Base-by-base conservation (phyloP, 2,113 vertebrate species). In the Mustela lutreola region DNA sequence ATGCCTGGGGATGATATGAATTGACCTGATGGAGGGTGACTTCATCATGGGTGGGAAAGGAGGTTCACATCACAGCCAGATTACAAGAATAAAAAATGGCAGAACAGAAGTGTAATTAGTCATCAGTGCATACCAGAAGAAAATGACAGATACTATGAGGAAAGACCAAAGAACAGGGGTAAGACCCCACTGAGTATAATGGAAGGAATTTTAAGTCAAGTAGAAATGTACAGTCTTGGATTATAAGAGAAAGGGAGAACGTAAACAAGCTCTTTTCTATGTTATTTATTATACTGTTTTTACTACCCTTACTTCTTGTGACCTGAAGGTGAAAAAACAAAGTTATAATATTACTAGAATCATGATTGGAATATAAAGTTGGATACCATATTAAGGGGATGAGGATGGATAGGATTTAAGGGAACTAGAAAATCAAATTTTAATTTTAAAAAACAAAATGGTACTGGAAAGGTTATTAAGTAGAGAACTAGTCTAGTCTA, bases 371-470 rank as follows among this genome's bases (percentile, higher is more conserved):
- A 58, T 26, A 11, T 90, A 97, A 97, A 53, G 15, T 42, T 11
- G 9, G 26, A 82, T 7, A 16, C 56, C 26, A 78, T 9, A 45
- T 87, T 63, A 92, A 93, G 33, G 2, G 36, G 7, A 6, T 82
- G 7, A 7, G 8, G 4, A 22, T 79, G 11, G 21, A 62, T 45
- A 36, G 7, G 24, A 80, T 70, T 91, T 83, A 90, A 50, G 36
- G 16, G 14, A 56, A 62, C 39, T 79, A 93, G 58, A 93, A 97
- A 83, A 63, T 0, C 28, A 90, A 14, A 96, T 88, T 76, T 91
- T 91, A 70, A 79, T 90, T 95, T 89, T 31, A 62, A 82, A 89
- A 90, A 62, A 42, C 11, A 85, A 94, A 94, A 89, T 79, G 33
- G 15, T 84, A 42, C 45, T 65, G 5, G 33, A 33, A 87, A 81